Evolutionary conservation across 2,113 vertebrate species (phyloP).

Genomic region (Diphyllodes magnificus): DNA sequence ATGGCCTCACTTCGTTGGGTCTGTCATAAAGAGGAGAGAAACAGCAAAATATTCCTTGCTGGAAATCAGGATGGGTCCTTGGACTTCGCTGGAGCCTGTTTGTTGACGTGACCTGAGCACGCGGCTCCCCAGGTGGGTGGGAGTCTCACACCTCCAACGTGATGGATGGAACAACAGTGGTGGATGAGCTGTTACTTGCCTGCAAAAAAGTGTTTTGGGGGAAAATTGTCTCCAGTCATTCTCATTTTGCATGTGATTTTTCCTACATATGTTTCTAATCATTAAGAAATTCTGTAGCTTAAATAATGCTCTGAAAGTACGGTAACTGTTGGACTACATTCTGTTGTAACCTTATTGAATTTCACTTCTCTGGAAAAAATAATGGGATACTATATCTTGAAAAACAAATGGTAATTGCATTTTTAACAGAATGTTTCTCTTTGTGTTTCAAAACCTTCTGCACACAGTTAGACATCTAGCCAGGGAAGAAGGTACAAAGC

Average conservation of each 20-base stretch:
- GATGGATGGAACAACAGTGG: slow-evolving; percentile 10
- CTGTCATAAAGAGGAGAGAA: not conserved
- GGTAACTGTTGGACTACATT: slow-evolving; percentile 67
- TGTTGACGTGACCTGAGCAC: not conserved
- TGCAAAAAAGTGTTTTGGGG: not conserved
- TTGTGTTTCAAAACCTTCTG: slow-evolving; percentile 70
- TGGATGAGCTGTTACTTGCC: slow-evolving; percentile 41
- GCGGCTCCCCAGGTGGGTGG: rapidly evolving
- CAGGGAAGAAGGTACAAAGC: slow-evolving; percentile 69
- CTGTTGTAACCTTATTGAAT: slow-evolving; percentile 71
- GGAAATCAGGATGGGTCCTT: not conserved
- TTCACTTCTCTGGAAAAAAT: slow-evolving; percentile 66
- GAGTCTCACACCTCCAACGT: not conserved
- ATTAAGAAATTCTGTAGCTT: slow-evolving; percentile 68
- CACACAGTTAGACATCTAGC: slow-evolving; percentile 69
- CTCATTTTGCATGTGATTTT: slow-evolving; percentile 61
- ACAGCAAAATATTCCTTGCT: not conserved
- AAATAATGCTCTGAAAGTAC: slow-evolving; percentile 64
- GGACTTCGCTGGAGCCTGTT: not conserved
- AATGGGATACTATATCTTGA: slow-evolving; percentile 63
- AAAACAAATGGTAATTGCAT: slow-evolving; percentile 70
- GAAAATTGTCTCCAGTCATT: slow-evolving; percentile 52
- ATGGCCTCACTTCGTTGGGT: not conserved
- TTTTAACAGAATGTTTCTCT: slow-evolving; percentile 71
- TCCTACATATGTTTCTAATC: slow-evolving; percentile 66